Evolutionary conservation across 2,888 invertebrate genomes (phyloP), one percentile per base, ranked within the genome.

Genomic region (Molanna angustata): DNA sequence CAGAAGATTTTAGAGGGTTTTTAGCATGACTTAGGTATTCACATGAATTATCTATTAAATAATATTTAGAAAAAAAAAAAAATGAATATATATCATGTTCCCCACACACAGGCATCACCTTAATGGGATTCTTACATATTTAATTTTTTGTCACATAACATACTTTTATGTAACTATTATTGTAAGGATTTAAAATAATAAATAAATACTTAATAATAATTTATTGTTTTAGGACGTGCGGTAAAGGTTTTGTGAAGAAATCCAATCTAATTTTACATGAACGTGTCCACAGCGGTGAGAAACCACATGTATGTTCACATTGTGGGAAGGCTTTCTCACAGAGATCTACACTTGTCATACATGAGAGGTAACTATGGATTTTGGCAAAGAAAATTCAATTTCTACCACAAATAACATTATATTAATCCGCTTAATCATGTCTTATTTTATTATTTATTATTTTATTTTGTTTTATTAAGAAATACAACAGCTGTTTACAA

Each of bases 301-400:
- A 72, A 42, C 69, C 72, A 1, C 72, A 75, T 61, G 61, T 65
- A 1, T 81, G 81, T 58, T 61, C 64, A 4, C 63, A 64, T 7
- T 82, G 82, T 59, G 74, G 73, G 2, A 76, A 76, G 56, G 64
- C 66, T 19, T 82, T 80, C 61, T 72, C 73, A 1, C 80, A 80
- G 58, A 68, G 71, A 0, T 75, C 79, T 41, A 74, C 79, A 0
- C 63, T 82, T 1, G 66, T 70, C 3, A 68, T 78, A 20, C 82
- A 82, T 40, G 65, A 59, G 41, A 54, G 57, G 57, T 57, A 22
- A 31, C 14, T 43, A 3, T 21, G 4, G 35, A 4, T 35, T 35
- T 35, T 35, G 11, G 11, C 6, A 27, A 27, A 27, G n/a, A n/a
- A n/a, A n/a, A n/a, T n/a, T n/a, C n/a, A n/a, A n/a, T n/a, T n/a